Evolutionary conservation across 2,113 vertebrate genomes (phyloP).

Genomic region (Pitta sordida): DNA sequence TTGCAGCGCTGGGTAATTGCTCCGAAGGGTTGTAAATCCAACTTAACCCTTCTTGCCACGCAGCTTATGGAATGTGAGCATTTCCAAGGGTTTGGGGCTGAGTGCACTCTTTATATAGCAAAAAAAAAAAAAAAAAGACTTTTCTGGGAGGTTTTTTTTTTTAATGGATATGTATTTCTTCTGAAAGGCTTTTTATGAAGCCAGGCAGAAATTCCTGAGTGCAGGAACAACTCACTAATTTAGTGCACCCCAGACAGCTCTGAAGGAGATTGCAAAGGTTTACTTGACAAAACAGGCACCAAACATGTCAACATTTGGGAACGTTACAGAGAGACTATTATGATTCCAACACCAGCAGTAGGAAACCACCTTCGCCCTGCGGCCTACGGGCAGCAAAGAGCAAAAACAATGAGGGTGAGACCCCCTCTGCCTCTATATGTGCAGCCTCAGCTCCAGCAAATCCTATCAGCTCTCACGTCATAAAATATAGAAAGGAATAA

Average conservation of each 20-base stretch:
- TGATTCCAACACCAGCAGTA: neutral
- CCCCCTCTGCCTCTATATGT: neutral
- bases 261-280: slow-evolving; percentile 22
- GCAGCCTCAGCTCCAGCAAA: slow-evolving; percentile 2
- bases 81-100: neutral
- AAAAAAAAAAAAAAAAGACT: slow-evolving; percentile 5
- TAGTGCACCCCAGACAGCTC: slow-evolving; percentile 33
- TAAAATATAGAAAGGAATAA: slow-evolving; percentile 56
- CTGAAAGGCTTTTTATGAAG: slow-evolving; percentile 51
- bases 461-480: slow-evolving; percentile 51
- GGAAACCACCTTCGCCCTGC: slow-evolving; percentile 42
- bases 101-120: slow-evolving; percentile 1
- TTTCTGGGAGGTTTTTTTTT: slow-evolving; percentile 6
- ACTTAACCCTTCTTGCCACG: slow-evolving; percentile 1
- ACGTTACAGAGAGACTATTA: slow-evolving; percentile 15
- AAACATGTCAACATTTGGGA: slow-evolving; percentile 39
- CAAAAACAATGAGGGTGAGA: slow-evolving; percentile 21
- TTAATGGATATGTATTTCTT: neutral
- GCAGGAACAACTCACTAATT: slow-evolving; percentile 32
- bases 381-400: neutral
- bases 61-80: neutral
- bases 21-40: slow-evolving; percentile 9
- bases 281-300: slow-evolving; percentile 54
- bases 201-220: neutral
- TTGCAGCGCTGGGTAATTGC: slow-evolving; percentile 23